Evolutionary conservation across 2,888 invertebrate genomes (phyloP).

Genomic region (Apantesis nais): DNA sequence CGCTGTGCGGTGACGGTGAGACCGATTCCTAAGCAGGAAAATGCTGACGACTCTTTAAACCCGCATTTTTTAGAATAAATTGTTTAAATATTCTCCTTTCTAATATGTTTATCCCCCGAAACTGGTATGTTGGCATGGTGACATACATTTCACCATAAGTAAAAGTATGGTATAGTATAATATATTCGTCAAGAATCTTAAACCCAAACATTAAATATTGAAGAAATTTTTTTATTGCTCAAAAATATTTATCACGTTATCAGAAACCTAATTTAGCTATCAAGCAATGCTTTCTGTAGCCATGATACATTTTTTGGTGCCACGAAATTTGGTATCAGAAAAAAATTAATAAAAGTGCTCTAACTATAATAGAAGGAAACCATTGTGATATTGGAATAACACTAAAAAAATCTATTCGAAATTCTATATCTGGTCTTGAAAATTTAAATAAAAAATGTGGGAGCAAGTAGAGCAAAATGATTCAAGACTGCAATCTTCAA

Average conservation of each 20-base stretch:
- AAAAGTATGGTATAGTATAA: neutral
- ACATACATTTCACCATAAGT: neutral
- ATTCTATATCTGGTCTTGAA: no score
- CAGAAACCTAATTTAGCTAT: neutral
- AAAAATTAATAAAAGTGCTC: neutral
- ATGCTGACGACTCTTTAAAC: neutral
- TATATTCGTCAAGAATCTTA: neutral
- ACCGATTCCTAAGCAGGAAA: constrained; percentile 5
- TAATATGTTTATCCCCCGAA: constrained; percentile 4
- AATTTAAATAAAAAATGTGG: no score
- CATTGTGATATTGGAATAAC: no score
- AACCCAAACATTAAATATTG: neutral
- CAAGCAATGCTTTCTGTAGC: neutral
- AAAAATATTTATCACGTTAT: neutral
- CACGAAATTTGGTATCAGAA: neutral
- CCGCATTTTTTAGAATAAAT: neutral
- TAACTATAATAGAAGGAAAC: no score
- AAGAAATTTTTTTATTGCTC: neutral
- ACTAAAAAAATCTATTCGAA: no score
- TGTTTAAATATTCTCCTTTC: neutral
- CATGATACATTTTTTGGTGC: neutral
- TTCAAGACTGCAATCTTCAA: no score
- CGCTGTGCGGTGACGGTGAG: neutral
- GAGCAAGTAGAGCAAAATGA: no score
- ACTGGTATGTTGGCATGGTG: neutral